Evolutionary conservation across 1,140 invertebrate species (phyloP), one percentile per base, ranked within the genome.

Genomic region (Megalopta genalis): DNA sequence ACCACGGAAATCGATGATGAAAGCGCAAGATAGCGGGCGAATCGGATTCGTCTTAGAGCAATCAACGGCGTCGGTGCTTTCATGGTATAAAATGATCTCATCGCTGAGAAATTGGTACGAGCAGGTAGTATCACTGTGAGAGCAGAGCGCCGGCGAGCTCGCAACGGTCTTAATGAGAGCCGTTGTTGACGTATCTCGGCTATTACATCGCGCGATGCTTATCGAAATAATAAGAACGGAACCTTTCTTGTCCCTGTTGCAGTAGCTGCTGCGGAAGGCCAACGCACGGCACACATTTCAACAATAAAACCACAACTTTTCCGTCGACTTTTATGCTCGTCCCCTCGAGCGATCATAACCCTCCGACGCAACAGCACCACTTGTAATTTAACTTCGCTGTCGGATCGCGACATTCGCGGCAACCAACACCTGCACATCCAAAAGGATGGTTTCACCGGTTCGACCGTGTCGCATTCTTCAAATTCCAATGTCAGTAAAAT

Each of bases 201-300:
- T 57, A n/a, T 62, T 54, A 77, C 76, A 71, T 77, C 76, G 68
- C 64, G 59, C 27, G 76, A 77, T 77, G 46, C 54, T 77, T 77
- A 77, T 77, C 68, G 18, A 64, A 77, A 54, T 74, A 74, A 74
- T 72, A 77, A 77, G 57, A 23, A 64, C 68, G 76, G 54, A 57
- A 72, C 42, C 67, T 42, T 71, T 1, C 42, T 71, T 70, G 67
- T 63, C 67, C 57, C 59, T 42, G 42, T 57, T 71, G 57, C 67
- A 46, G 32, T 4, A 71, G n/a, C 21, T 7, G 3, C 25, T 21
- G 21, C 57, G 59, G 46, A 71, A 71, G 66, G 75, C 67, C 66
- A 71, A 70, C 3, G 32, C 25, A 42, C 76, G 59, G 16, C 46
- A 54, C n/a, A 54, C 49, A 72, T 77, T 27, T 63, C n/a, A 54